Evolutionary conservation across 1,140 invertebrate genomes (phyloP).

Genomic region (Drosophila kohkoa): DNA sequence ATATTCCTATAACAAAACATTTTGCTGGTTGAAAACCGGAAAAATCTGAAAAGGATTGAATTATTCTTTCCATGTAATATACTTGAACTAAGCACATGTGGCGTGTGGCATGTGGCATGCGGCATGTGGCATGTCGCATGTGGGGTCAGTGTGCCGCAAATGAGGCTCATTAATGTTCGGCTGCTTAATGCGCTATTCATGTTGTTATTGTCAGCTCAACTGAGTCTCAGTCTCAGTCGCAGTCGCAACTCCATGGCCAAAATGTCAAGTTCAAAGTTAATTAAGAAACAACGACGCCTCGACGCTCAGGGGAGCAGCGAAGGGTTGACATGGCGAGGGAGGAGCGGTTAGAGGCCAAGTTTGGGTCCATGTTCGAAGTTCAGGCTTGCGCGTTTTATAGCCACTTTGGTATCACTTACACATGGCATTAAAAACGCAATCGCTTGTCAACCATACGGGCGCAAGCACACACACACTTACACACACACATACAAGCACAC

Average conservation of each 20-base stretch:
- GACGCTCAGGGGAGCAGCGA: background rate
- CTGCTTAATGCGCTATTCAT: constrained; percentile 66
- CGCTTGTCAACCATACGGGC: constrained; percentile 41
- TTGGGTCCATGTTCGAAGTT: background rate
- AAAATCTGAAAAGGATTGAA: too few species aligned
- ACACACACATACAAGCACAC: background rate
- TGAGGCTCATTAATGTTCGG: constrained; percentile 59
- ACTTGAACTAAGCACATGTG: background rate
- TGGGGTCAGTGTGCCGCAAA: constrained; percentile 41
- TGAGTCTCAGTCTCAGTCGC: background rate
- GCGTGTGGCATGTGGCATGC: background rate
- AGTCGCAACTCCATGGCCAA: constrained; percentile 43
- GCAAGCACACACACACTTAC: constrained; percentile 3
- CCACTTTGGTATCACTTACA: constrained; percentile 70
- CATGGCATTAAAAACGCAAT: constrained; percentile 43
- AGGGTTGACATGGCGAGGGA: background rate
- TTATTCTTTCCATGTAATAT: background rate
- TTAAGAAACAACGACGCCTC: constrained; percentile 49
- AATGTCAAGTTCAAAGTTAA: constrained; percentile 81
- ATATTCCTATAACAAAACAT: too few species aligned
- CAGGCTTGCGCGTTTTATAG: constrained; percentile 53
- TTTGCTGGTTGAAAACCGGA: too few species aligned
- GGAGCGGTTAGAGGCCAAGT: background rate
- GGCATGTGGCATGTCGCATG: background rate
- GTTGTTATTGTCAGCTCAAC: constrained; percentile 45